Evolutionary conservation across 2,797 vertebrate genomes (phyloP), one percentile per base, ranked within the genome.

Genomic region (Phoebastria nigripes): DNA sequence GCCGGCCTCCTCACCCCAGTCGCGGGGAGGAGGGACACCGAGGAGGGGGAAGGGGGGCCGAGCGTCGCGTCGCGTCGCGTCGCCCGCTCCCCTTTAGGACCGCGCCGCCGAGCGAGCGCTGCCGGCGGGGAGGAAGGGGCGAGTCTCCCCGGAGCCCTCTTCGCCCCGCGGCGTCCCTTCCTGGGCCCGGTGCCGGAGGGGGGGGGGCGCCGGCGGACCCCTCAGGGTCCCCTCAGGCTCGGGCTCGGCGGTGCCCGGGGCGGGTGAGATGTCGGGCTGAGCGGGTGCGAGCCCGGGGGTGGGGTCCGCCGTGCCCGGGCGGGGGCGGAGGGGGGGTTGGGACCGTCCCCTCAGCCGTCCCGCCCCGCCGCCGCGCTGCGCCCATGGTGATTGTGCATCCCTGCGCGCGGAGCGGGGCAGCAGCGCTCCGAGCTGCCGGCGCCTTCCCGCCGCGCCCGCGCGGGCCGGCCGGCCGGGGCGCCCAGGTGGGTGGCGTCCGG

Each of bases 371-470:
- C 58, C 58, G 77, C 63, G 80, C 46, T 71, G 74, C 47, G 87
- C 90, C 78, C 83, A 83, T 80, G 87, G 87, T 92, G 82, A 76
- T 90, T 94, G 90, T 82, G 67, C 85, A 51, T 89, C 65, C 33
- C 37, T 29, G 73, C 28, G 81, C 80, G 70, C 69, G 24, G 83
- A 74, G 76, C 52, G 41, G 69, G 69, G 72, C 79, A 21, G 51
- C 69, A 28, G 70, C n/a, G 31, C 20, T 70, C 18, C 37, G 63
- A 87, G 49, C 59, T 49, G 58, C 80, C 41, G 56, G 72, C 82
- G 59, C 63, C 66, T 80, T 87, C 72, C 47, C 56, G 69, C 71
- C 63, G 56, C 74, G 72, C 70, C 70, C 77, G 51, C 22, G 42
- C 35, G 62, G 74, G 66, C 88, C 39, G 59, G 69, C 22, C 67